Conservation (phyloP, 2,888 invertebrate genomes). For the Pogonocherus hispidulus region DNA sequence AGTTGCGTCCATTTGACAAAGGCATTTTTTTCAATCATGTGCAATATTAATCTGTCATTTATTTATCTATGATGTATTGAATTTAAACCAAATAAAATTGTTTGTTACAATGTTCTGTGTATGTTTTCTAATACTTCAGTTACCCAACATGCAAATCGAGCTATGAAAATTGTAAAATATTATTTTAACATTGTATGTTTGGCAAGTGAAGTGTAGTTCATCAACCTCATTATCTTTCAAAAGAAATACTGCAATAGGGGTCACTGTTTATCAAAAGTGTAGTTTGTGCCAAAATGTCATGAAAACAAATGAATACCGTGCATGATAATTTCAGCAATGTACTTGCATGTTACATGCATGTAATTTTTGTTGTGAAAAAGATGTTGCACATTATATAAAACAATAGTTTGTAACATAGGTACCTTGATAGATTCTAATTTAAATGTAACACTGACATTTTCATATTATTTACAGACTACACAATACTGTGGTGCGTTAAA, state of each 20-base stretch:
- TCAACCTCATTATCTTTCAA: neutral
- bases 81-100: constrained; percentile 70
- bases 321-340: neutral
- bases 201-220: neutral
- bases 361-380: neutral
- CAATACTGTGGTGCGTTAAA: neutral
- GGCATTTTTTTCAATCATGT: constrained; percentile 68
- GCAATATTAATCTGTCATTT: constrained; percentile 70
- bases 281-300: neutral
- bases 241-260: neutral
- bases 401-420: neutral
- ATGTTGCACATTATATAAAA: neutral
- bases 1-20: constrained; percentile 68
- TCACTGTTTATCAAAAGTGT: constrained; percentile 2
- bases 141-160: neutral
- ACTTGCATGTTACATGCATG: neutral
- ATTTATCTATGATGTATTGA: constrained; percentile 70
- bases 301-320: neutral
- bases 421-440: too few species aligned
- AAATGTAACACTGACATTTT: neutral
- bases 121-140: constrained; percentile 20
- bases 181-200: neutral
- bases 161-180: neutral
- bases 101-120: constrained; percentile 65
- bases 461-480: neutral